These are phyloP conservation scores for Andinoacara biseriatus DNA, from an alignment of 2,113 vertebrate species.

Conservation along the genomic window DNA sequence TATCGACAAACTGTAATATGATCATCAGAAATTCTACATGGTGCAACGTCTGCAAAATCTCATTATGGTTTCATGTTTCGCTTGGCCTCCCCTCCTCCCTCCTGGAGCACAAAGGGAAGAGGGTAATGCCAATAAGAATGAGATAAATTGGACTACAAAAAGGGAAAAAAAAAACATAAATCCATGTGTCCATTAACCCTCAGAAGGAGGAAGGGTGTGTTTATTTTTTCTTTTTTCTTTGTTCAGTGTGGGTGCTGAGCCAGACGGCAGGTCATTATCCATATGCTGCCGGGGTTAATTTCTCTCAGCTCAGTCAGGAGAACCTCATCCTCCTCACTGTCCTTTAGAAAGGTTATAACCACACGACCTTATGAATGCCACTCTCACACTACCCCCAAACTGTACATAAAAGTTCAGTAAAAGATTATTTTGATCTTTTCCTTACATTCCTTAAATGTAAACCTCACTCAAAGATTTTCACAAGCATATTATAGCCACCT, in stretches of 20 bases:
- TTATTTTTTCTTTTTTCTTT: not conserved
- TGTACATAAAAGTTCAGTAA: not conserved
- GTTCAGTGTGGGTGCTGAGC: conserved; percentile 18
- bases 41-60: conserved; percentile 69
- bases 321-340: conserved; percentile 18
- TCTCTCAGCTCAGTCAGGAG: conserved; percentile 7
- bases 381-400: not conserved
- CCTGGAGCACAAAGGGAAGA: conserved; percentile 51
- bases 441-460: not conserved
- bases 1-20: conserved; percentile 73
- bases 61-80: conserved; percentile 71
- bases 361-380: conserved; percentile 24
- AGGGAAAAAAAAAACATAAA: conserved; percentile 33
- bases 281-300: conserved; percentile 41
- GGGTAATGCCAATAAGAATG: conserved; percentile 69
- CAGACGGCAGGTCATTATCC: conserved; percentile 54
- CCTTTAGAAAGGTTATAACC: conserved; percentile 50
- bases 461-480: not conserved
- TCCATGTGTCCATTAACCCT: conserved; percentile 58
- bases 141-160: conserved; percentile 65
- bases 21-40: conserved; percentile 73
- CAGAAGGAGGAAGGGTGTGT: not conserved
- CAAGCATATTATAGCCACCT: not conserved
- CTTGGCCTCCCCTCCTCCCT: conserved; percentile 23
- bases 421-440: not conserved